These are phyloP conservation scores for Sepiola atlantica DNA, from an alignment of 2,888 invertebrate species.

Conservation along the genomic window DNA sequence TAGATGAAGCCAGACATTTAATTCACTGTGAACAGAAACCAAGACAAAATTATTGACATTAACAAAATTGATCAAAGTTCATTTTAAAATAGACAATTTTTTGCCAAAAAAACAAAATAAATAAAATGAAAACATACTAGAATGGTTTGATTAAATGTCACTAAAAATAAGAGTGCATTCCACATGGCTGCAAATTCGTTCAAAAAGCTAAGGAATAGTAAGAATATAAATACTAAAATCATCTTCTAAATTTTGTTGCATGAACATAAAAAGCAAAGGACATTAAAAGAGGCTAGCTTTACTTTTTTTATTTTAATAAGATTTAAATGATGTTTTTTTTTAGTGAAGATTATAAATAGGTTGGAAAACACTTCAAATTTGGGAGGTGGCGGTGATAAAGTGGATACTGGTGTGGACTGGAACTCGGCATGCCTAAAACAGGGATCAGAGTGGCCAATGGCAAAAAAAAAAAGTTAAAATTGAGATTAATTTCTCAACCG, in stretches of 20 bases:
- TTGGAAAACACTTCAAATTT: no score
- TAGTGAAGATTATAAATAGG: no score
- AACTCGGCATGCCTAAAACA: no score
- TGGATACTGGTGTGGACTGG: no score
- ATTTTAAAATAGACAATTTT: not conserved
- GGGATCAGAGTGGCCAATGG: no score
- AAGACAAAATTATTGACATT: not conserved
- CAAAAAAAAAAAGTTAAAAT: no score
- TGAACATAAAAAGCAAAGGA: not conserved
- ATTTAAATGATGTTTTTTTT: no score
- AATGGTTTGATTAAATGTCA: constrained; percentile 16
- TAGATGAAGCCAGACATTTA: not conserved
- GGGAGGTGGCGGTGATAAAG: no score
- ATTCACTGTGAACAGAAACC: not conserved
- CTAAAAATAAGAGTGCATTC: not conserved
- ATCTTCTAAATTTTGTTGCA: not conserved
- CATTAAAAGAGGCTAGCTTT: not conserved
- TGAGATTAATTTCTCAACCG: no score
- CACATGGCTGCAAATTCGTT: not conserved
- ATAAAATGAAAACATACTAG: not conserved
- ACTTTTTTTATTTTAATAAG: no score
- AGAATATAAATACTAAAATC: not conserved
- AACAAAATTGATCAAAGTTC: constrained; percentile 1
- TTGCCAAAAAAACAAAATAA: not conserved
- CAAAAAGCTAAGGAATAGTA: not conserved